Conservation (phyloP, 2,797 vertebrate genomes). For the Oryzias sinensis region DNA sequence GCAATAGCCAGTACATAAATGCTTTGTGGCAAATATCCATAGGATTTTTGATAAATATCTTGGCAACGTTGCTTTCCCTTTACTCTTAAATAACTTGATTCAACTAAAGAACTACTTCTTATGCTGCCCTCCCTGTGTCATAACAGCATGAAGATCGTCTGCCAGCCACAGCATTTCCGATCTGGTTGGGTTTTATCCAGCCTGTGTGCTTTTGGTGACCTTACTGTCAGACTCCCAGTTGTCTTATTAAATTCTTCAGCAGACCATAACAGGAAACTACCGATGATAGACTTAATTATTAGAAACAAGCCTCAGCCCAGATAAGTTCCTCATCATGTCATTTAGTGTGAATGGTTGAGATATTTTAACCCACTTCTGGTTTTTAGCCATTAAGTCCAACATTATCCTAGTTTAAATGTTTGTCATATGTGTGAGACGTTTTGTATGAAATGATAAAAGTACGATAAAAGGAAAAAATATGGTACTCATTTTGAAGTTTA, state of each 20-base stretch:
- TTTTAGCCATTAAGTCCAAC: not conserved
- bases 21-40: too few species aligned
- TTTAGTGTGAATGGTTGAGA: not conserved
- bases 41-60: constrained; percentile 6
- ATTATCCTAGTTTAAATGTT: not conserved
- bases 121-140: constrained; percentile 39
- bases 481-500: too few species aligned
- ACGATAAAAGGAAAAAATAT: too few species aligned
- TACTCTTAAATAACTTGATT: constrained; percentile 24
- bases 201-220: constrained; percentile 45
- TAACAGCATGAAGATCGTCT: constrained; percentile 26
- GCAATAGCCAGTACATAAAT: too few species aligned
- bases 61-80: constrained; percentile 24
- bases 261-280: constrained; percentile 54
- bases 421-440: not conserved
- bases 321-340: constrained; percentile 18
- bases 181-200: constrained; percentile 15
- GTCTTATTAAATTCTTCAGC: constrained; percentile 55
- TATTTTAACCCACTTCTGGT: not conserved
- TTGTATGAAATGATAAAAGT: too few species aligned
- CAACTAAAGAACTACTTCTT: constrained; percentile 16
- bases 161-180: constrained; percentile 22
- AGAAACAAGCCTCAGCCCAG: constrained; percentile 5
- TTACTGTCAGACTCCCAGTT: constrained; percentile 50
- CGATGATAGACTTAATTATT: constrained; percentile 31